Percentiles rank a stretch among this genome's conserved stretches.
phyloP scores from a whole-genome alignment of 1,140 invertebrate genomes.

The Philotrypesis tridentata region DNA sequence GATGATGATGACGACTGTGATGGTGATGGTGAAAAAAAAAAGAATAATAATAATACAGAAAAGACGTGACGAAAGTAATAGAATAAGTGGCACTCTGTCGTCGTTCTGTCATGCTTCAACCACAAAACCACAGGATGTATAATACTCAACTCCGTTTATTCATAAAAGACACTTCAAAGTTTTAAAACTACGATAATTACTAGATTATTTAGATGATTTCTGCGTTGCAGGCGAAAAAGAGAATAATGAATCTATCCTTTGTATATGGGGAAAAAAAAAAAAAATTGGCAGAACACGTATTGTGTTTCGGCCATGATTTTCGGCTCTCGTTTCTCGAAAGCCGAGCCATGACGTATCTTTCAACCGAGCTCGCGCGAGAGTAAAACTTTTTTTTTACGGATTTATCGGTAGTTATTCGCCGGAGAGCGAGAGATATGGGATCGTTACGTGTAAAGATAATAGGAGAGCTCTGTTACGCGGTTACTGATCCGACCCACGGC shows the following conservation, averaged over 20 bases:
- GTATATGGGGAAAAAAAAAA: background rate
- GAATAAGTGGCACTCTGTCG: background rate
- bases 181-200: slow-evolving; percentile 33
- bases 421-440: background rate
- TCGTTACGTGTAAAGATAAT: background rate
- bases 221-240: background rate
- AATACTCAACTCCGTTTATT: background rate
- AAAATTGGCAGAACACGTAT: background rate
- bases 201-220: too few species aligned
- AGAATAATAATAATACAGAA: background rate
- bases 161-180: background rate
- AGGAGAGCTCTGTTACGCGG: background rate
- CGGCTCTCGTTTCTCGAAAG: background rate
- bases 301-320: background rate
- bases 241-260: background rate
- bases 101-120: slow-evolving; percentile 34
- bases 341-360: background rate
- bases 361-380: background rate
- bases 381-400: background rate
- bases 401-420: background rate
- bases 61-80: background rate
- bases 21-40: background rate
- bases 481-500: background rate
- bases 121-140: slow-evolving; percentile 28
- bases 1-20: background rate